Percentiles rank a stretch among this genome's conserved stretches.
These are phyloP conservation scores for Mesorhabditis spiculigera DNA, from an alignment of 2,888 invertebrate genomes.

Conservation along the genomic window DNA sequence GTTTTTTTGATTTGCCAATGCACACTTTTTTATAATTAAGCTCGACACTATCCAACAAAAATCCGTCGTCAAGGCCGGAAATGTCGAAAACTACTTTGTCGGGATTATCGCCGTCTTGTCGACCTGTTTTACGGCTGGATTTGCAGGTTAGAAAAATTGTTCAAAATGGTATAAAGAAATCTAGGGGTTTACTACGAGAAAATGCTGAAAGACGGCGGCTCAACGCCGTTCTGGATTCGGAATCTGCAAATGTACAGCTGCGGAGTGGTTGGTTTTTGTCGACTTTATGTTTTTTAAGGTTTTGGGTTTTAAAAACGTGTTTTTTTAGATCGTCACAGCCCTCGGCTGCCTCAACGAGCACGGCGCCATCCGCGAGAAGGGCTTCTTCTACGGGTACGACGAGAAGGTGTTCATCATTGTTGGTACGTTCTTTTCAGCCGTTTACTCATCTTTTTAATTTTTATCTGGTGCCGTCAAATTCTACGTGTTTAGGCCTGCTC, in stretches of 20 bases:
- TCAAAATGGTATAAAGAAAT: not conserved
- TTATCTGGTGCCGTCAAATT: too few species aligned
- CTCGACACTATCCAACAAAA: conserved; percentile 6
- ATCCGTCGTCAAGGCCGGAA: conserved; percentile 11
- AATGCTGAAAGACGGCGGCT: conserved; percentile 57
- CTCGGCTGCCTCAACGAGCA: conserved; percentile 49
- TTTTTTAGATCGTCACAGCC: conserved; percentile 34
- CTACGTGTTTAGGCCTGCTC: conserved; percentile 39
- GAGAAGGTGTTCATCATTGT: conserved; percentile 50
- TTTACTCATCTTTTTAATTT: conserved; percentile 5
- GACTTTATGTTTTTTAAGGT: not conserved
- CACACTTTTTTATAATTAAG: not conserved
- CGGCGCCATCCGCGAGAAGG: conserved; percentile 36
- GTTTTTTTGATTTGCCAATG: conserved; percentile 16
- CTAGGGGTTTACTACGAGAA: conserved; percentile 58
- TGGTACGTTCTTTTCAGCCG: conserved; percentile 27
- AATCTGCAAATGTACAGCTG: conserved; percentile 59
- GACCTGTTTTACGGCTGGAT: conserved; percentile 59
- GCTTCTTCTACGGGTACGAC: conserved; percentile 58
- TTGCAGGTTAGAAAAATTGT: conserved; percentile 37
- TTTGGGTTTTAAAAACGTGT: too few species aligned
- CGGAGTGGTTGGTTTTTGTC: conserved; percentile 43
- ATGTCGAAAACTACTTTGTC: conserved; percentile 47
- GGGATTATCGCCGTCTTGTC: conserved; percentile 55
- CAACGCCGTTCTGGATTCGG: conserved; percentile 58